Evolutionary conservation across 2,888 invertebrate species (phyloP).

Genomic region (Drosophila macrospina): DNA sequence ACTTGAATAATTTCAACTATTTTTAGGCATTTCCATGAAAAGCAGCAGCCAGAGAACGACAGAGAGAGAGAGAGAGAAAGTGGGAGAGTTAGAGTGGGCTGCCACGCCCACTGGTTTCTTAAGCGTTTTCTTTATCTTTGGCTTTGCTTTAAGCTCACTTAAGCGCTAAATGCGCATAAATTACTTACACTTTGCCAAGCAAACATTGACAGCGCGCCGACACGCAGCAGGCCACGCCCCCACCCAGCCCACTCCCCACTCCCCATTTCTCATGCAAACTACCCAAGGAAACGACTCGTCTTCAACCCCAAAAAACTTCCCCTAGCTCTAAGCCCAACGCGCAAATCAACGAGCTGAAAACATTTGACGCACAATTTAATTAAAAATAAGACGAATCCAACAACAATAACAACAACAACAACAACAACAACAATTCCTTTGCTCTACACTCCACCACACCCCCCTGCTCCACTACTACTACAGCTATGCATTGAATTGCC

Average conservation of each 20-base stretch:
- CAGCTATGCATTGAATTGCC: slow-evolving; percentile 11
- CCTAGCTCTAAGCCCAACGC: slow-evolving; percentile 27
- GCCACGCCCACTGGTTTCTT: slow-evolving; percentile 42
- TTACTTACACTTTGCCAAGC: slow-evolving; percentile 78
- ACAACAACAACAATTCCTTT: too few relatives aligned
- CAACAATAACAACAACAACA: too few relatives aligned
- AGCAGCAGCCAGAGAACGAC: too few relatives aligned
- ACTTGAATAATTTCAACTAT: slow-evolving; percentile 9
- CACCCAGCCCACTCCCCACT: slow-evolving; percentile 11
- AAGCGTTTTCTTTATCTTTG: slow-evolving; percentile 64
- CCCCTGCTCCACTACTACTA: neutral
- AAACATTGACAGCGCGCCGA: slow-evolving; percentile 72
- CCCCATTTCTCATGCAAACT: slow-evolving; percentile 10
- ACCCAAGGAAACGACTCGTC: neutral
- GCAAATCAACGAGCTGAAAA: slow-evolving; percentile 69
- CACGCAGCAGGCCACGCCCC: slow-evolving; percentile 51
- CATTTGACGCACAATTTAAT: slow-evolving; percentile 79
- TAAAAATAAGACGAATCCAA: slow-evolving; percentile 60
- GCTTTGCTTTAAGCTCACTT: slow-evolving; percentile 75
- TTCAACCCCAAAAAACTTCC: neutral
- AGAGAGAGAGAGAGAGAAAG: neutral
- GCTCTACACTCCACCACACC: neutral
- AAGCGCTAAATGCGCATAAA: slow-evolving; percentile 80
- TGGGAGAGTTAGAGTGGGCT: neutral
- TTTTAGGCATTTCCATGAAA: neutral